A percentile compares a stretch with the other conserved stretches of the same genome.
Conservation (phyloP, 2,113 vertebrate genomes). For the Ahaetulla prasina region DNA sequence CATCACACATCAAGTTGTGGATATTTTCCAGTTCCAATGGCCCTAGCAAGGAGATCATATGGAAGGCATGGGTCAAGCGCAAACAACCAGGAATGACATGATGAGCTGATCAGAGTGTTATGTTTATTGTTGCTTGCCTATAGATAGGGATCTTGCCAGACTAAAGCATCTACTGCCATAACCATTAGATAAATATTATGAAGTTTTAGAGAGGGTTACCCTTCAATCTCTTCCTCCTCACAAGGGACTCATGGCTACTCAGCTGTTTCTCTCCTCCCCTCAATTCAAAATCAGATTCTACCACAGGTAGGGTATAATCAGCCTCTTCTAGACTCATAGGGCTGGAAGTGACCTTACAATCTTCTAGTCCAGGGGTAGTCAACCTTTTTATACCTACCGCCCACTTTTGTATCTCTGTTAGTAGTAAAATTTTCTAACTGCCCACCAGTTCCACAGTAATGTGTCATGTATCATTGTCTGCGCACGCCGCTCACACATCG, state of each 20-base stretch:
- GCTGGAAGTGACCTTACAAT: background rate
- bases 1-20: background rate
- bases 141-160: background rate
- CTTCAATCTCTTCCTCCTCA: background rate
- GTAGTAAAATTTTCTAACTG: too few relatives aligned
- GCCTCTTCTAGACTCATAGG: background rate
- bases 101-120: background rate
- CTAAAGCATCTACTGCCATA: background rate
- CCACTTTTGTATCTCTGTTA: too few relatives aligned
- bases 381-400: too few relatives aligned
- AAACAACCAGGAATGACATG: background rate
- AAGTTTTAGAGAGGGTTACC: background rate
- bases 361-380: too few relatives aligned
- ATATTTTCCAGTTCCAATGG: background rate
- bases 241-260: background rate
- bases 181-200: background rate
- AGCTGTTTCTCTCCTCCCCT: background rate
- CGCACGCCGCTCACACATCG: too few relatives aligned
- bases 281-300: background rate
- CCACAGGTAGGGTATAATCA: background rate
- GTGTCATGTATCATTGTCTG: too few relatives aligned
- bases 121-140: too few relatives aligned
- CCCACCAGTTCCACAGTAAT: too few relatives aligned
- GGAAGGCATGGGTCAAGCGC: background rate
- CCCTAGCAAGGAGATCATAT: background rate